These are phyloP conservation scores for Thryonomys swinderianus DNA, from an alignment of 2,113 vertebrate species.

Conservation along the genomic window DNA sequence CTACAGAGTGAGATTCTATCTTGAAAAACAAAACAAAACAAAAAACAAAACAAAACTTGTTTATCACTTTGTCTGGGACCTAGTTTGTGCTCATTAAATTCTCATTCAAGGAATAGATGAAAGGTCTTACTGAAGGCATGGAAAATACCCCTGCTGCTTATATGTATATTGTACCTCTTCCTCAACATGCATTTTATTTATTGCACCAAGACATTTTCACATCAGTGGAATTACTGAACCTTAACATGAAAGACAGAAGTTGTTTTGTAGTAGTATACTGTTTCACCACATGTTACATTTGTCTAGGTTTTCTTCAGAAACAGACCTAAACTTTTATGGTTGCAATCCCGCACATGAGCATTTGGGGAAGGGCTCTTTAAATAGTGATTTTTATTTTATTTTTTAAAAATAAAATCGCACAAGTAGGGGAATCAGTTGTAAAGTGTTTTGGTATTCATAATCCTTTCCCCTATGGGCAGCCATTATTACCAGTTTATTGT, in stretches of 20 bases:
- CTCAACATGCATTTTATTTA: slow-evolving; percentile 16
- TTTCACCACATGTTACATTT: neutral
- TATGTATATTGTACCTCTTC: neutral
- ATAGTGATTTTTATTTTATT: neutral
- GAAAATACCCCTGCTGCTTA: neutral
- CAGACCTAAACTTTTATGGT: neutral
- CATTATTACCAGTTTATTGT: slow-evolving; percentile 1
- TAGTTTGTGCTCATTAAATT: neutral
- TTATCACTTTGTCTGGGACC: neutral
- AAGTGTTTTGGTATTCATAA: slow-evolving; percentile 13
- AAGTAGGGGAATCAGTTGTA: neutral
- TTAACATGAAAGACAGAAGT: neutral
- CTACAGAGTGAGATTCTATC: neutral
- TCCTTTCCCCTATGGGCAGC: neutral
- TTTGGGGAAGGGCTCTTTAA: slow-evolving; percentile 30
- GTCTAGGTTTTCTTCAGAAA: neutral
- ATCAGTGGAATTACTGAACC: neutral
- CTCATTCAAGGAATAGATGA: neutral
- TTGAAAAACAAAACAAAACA: neutral
- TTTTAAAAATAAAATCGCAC: slow-evolving; percentile 25
- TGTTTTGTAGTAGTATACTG: neutral
- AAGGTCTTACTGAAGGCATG: neutral
- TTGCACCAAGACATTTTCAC: neutral
- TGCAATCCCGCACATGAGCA: neutral
- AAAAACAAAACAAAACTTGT: neutral